Percentiles rank a stretch among this genome's conserved stretches.
phyloP scores from a whole-genome alignment of 2,888 invertebrate genomes.

The Brachyopa scutellaris region DNA sequence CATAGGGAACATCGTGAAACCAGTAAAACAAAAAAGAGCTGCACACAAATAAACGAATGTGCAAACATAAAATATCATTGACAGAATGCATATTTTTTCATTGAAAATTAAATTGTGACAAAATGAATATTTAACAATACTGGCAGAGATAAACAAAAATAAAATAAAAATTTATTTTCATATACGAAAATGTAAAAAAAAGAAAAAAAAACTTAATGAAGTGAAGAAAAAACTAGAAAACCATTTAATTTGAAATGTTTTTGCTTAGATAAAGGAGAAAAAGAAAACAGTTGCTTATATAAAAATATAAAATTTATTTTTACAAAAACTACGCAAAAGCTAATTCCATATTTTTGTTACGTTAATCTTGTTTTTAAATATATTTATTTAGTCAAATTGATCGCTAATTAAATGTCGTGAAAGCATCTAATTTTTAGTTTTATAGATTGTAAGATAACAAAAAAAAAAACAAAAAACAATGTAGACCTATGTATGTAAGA shows the following conservation, averaged over 20 bases:
- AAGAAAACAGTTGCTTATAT: slow-evolving; percentile 38
- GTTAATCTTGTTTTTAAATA: slow-evolving; percentile 62
- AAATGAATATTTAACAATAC: slow-evolving; percentile 60
- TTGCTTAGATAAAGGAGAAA: slow-evolving; percentile 20
- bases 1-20: slow-evolving; percentile 52
- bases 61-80: slow-evolving; percentile 65
- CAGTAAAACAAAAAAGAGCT: slow-evolving; percentile 39
- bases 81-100: slow-evolving; percentile 68
- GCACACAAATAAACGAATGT: slow-evolving; percentile 50
- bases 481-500: slow-evolving; percentile 63
- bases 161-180: slow-evolving; percentile 60
- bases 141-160: slow-evolving; percentile 23
- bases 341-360: slow-evolving; percentile 72
- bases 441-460: slow-evolving; percentile 44
- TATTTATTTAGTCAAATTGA: slow-evolving; percentile 72
- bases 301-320: slow-evolving; percentile 58
- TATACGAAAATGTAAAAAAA: slow-evolving; percentile 64
- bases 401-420: slow-evolving; percentile 69
- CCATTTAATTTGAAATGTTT: slow-evolving; percentile 32
- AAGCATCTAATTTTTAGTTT: slow-evolving; percentile 66
- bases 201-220: slow-evolving; percentile 15
- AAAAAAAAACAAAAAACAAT: slow-evolving; percentile 58
- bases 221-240: slow-evolving; percentile 19
- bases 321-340: slow-evolving; percentile 69
- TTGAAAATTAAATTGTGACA: slow-evolving; percentile 60